Evolutionary conservation across 2,888 invertebrate species (phyloP), one percentile per base, ranked within the genome.

Genomic region (Eumerus sabulonum): DNA sequence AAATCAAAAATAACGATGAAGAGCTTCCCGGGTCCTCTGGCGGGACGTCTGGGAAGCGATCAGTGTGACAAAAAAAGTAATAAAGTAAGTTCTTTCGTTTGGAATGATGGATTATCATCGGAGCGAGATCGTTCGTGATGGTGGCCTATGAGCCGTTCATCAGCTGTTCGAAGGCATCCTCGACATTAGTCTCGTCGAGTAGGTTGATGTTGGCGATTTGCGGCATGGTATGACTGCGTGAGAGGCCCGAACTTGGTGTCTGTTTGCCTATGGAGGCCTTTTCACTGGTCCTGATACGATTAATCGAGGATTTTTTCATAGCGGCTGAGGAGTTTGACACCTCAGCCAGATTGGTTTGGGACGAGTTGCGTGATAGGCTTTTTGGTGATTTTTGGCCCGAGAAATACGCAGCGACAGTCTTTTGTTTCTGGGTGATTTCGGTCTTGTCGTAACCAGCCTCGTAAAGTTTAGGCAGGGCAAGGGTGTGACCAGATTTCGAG

Each of bases 91-190:
- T 27, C 27, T 27, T 27, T 27, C 27, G 27, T 27, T 7, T 27
- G 27, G 27, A 27, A 27, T 27, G 27, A 27, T 27, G 27, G 27
- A 27, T 27, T 27, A 4, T 27, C 27, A 27, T 27, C 27, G 27
- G 27, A 27, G 27, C 13, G 19, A 14, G 53, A 13, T 13, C 48
- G 62, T 57, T 14, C 48, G 7, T 12, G 18, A 19, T 53, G n/a
- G 45, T 19, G n/a, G 42, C 81, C 54, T 86, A 87, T 38, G 88
- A 87, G 81, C 87, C 91, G 90, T 91, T 91, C 91, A 96, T 95
- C 85, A 96, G 92, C 89, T 94, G 93, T 88, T 96, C 96, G 90
- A 96, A 96, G 83, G 95, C 95, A 90, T 93, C 93, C 87, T 96
- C 96, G 76, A 96, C 94, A 90, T 96, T 95, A 89, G 91, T 93